Conservation (phyloP, 2,113 vertebrate genomes). For the Lichenostomus cassidix region DNA sequence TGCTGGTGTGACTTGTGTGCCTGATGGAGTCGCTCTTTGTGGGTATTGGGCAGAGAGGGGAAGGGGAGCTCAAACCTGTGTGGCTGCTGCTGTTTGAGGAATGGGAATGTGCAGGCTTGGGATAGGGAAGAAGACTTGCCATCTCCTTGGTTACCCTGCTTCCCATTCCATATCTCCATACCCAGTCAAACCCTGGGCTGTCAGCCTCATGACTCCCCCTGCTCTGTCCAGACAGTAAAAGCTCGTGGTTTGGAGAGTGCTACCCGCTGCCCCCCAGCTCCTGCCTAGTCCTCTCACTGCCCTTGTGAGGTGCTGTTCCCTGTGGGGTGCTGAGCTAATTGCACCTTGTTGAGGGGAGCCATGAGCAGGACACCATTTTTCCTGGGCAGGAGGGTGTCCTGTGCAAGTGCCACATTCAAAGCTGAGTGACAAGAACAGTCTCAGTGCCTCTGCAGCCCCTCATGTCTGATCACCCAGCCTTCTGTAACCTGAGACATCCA, state of each 20-base stretch:
- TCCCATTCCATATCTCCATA: not conserved
- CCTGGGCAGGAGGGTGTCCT: not conserved
- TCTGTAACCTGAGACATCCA: not conserved
- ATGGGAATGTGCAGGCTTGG: not conserved
- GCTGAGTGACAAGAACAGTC: not conserved
- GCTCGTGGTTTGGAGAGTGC: not conserved
- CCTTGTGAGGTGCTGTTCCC: not conserved
- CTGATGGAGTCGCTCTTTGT: not conserved
- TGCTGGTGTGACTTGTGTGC: not conserved
- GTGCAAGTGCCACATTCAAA: not conserved
- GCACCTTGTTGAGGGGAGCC: not conserved
- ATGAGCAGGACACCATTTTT: not conserved
- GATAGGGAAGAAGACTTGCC: fast-evolving
- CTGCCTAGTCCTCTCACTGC: not conserved
- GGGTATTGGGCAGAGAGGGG: not conserved
- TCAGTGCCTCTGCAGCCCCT: not conserved
- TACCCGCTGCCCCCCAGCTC: not conserved
- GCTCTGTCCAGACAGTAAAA: not conserved
- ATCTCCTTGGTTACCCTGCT: not conserved
- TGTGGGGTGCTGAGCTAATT: not conserved
- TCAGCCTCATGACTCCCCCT: not conserved
- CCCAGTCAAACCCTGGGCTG: not conserved
- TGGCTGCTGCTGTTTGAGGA: not conserved
- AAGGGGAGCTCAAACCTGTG: not conserved
- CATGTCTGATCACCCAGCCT: fast-evolving